A percentile compares a stretch with the other conserved stretches of the same genome.
Evolutionary conservation across 2,888 invertebrate species (phyloP).

Genomic region (Odontomyia ornata): DNA sequence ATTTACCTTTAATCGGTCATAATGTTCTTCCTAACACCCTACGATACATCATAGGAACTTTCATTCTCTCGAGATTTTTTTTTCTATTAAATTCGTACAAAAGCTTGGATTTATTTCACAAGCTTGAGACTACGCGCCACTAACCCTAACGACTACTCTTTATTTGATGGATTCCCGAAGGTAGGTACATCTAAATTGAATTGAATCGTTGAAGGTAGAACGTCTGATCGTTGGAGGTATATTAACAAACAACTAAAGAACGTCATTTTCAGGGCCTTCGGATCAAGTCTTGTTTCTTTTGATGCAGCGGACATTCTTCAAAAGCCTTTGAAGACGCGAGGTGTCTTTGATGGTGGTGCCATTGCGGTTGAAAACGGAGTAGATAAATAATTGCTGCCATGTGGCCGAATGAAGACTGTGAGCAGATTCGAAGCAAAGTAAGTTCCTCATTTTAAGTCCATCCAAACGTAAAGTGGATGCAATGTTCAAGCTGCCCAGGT

Average conservation of each 20-base stretch:
- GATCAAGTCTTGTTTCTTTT: no score
- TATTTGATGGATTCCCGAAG: no score
- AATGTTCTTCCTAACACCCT: no score
- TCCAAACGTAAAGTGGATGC: background rate
- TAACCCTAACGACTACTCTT: no score
- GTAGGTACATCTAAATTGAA: constrained; percentile 51
- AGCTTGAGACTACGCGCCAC: no score
- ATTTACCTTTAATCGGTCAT: no score
- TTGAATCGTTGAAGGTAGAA: constrained; percentile 43
- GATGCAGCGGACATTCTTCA: constrained; percentile 3
- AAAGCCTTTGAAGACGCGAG: constrained; percentile 30
- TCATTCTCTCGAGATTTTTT: no score
- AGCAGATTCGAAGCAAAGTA: background rate
- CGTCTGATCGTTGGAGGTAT: constrained; percentile 12
- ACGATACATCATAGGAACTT: no score
- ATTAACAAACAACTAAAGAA: background rate
- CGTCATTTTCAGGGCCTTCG: constrained; percentile 16
- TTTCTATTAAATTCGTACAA: no score
- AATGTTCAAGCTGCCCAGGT: background rate
- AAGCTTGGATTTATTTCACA: no score
- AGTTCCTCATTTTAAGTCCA: background rate
- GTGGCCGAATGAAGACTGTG: background rate
- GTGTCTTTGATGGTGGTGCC: constrained; percentile 34
- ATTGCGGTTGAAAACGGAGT: background rate
- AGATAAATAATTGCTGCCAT: constrained; percentile 19